Percentiles rank a stretch among this genome's conserved stretches.
phyloP scores from a whole-genome alignment of 2,797 vertebrate species.

The Gallinago solitaria region DNA sequence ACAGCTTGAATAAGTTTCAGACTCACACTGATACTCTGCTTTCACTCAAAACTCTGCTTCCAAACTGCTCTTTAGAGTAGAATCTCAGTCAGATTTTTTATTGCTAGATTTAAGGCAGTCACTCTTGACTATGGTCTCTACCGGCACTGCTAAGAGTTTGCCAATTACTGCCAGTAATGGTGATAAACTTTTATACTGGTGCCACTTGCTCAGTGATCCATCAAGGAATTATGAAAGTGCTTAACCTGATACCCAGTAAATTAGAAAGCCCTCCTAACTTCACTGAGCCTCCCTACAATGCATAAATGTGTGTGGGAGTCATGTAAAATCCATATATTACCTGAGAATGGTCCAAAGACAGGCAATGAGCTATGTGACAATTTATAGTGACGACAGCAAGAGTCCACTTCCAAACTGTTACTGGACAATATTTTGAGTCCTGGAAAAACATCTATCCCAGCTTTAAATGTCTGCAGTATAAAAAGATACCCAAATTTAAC shows the following conservation, averaged over 20 bases:
- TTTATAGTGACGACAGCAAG: not conserved
- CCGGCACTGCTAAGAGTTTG: not conserved
- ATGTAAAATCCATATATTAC: not conserved
- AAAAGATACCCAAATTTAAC: not conserved
- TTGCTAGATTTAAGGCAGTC: not conserved
- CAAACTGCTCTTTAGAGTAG: slow-evolving; percentile 25
- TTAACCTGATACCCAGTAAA: not conserved
- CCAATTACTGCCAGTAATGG: not conserved
- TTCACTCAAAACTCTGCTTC: slow-evolving; percentile 54
- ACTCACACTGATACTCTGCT: slow-evolving; percentile 63
- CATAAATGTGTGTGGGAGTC: not conserved
- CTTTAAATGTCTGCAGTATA: not conserved
- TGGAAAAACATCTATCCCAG: not conserved
- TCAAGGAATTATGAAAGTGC: not conserved
- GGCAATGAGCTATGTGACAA: not conserved
- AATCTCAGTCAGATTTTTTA: not conserved
- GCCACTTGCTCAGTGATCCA: not conserved
- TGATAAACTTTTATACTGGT: not conserved
- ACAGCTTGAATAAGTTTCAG: slow-evolving; percentile 73
- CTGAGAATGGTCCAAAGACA: not conserved
- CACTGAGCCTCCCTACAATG: not conserved
- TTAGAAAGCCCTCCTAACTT: not conserved
- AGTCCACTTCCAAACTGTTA: not conserved
- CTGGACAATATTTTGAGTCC: not conserved
- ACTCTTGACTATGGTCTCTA: not conserved